phyloP scores from a whole-genome alignment of 2,888 invertebrate species.

The Chrysodeixis includens region DNA sequence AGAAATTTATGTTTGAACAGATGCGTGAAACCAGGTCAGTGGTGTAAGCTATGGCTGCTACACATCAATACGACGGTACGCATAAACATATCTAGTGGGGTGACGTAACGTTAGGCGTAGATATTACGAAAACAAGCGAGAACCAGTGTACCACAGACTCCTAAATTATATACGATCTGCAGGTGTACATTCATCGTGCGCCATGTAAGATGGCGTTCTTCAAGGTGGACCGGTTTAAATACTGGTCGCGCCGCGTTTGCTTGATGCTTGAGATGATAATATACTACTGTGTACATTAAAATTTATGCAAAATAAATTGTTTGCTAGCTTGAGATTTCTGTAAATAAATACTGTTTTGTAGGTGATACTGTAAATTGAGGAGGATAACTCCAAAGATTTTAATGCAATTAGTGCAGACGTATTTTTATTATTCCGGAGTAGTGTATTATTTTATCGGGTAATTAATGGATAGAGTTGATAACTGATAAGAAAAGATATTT shows the following conservation, averaged over 20 bases:
- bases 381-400: conserved; percentile 21
- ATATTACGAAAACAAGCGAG: conserved; percentile 76
- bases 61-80: conserved; percentile 76
- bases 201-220: conserved; percentile 71
- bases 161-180: conserved; percentile 74
- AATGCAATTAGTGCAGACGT: neutral
- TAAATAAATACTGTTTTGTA: conserved; percentile 18
- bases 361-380: conserved; percentile 31
- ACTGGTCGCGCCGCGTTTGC: conserved; percentile 70
- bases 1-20: conserved; percentile 78
- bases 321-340: conserved; percentile 32
- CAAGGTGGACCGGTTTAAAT: conserved; percentile 81
- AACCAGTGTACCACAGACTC: conserved; percentile 70
- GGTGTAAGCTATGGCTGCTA: conserved; percentile 78
- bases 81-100: conserved; percentile 77
- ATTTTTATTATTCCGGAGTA: conserved; percentile 21
- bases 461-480: conserved; percentile 37
- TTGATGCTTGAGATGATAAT: conserved; percentile 64
- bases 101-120: conserved; percentile 78
- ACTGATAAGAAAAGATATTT: conserved; percentile 29
- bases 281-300: conserved; percentile 50
- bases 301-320: conserved; percentile 48
- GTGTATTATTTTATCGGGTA: conserved; percentile 58
- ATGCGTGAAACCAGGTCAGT: conserved; percentile 83
- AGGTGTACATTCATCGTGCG: conserved; percentile 70